These are phyloP conservation scores for Oxygymnocypris stewartii DNA, from an alignment of 2,113 vertebrate species.

Conservation along the genomic window DNA sequence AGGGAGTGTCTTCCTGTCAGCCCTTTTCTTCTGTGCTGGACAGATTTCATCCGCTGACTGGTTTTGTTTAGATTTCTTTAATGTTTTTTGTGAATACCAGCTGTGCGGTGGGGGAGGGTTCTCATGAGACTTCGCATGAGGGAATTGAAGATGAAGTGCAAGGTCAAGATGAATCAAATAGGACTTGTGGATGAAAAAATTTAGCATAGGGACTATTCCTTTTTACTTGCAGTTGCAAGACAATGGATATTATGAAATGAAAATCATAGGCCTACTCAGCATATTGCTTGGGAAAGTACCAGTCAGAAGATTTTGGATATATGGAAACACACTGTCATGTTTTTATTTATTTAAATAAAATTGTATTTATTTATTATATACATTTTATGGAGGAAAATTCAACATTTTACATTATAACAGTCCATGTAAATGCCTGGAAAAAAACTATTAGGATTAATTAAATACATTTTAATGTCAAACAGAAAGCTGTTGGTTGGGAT, in stretches of 20 bases:
- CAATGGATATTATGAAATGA: neutral
- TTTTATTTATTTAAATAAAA: too few relatives aligned
- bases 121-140: constrained; percentile 6
- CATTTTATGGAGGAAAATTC: neutral
- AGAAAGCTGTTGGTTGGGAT: neutral
- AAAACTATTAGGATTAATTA: neutral
- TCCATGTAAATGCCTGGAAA: neutral
- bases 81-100: constrained; percentile 55
- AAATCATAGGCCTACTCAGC: neutral
- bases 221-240: neutral
- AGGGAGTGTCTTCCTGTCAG: constrained; percentile 59
- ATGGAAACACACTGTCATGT: neutral
- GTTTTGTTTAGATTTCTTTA: constrained; percentile 66
- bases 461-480: neutral
- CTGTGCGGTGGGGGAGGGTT: constrained; percentile 53
- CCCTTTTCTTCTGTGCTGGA: constrained; percentile 27
- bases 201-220: neutral
- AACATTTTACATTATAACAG: neutral
- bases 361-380: neutral
- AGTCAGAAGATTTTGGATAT: neutral
- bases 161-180: neutral
- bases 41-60: constrained; percentile 69
- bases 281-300: neutral
- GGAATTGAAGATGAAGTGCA: constrained; percentile 24
- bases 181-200: neutral